Evolutionary conservation across 2,888 invertebrate species (phyloP).

Genomic region (Germaria angustata): DNA sequence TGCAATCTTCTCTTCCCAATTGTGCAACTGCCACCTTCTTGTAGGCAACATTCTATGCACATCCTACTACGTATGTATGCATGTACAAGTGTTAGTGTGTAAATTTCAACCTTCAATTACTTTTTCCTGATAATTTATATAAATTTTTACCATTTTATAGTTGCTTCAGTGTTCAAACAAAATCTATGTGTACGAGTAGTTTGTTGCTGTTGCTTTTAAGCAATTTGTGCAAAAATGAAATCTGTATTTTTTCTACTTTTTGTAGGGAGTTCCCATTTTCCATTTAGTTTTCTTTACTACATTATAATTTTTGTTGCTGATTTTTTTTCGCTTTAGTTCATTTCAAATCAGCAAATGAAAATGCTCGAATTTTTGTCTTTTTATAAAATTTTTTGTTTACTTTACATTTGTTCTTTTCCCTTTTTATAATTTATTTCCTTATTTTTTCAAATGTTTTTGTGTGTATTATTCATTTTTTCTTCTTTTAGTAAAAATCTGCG

Average conservation of each 20-base stretch:
- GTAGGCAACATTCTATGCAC: background rate
- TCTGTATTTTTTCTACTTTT: conserved; percentile 22
- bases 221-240: background rate
- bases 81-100: background rate
- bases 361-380: conserved; percentile 77
- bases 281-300: conserved; percentile 47
- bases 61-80: background rate
- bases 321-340: conserved; percentile 36
- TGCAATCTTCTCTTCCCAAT: conserved; percentile 47
- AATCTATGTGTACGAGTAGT: no score
- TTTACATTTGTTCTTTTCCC: conserved; percentile 61
- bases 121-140: conserved; percentile 40
- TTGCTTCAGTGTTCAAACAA: conserved; percentile 32
- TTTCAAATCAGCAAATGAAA: conserved; percentile 76
- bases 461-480: background rate
- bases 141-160: conserved; percentile 27
- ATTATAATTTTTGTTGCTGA: conserved; percentile 24
- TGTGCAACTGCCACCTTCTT: background rate
- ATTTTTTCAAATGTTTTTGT: conserved; percentile 67
- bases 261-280: conserved; percentile 72
- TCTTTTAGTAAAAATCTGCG: conserved; percentile 58
- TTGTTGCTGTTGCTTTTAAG: conserved; percentile 32
- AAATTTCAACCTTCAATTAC: conserved; percentile 59
- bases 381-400: conserved; percentile 68
- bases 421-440: conserved; percentile 71